A percentile compares a stretch with the other conserved stretches of the same genome.
phyloP scores from a whole-genome alignment of 2,113 vertebrate genomes.

The Actenoides hombroni region DNA sequence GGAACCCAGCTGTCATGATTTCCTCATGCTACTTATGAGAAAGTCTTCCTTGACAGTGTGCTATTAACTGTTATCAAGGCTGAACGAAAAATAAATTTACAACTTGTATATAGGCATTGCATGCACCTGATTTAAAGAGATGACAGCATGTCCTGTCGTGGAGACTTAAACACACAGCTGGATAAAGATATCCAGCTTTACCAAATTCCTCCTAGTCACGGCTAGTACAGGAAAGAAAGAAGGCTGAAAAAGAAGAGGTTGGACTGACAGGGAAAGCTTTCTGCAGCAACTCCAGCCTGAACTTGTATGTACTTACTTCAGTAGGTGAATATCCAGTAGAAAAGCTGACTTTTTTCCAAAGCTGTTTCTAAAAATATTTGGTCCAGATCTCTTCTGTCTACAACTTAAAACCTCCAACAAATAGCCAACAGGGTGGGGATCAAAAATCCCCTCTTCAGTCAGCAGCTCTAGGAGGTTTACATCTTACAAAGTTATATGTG shows the following conservation, averaged over 20 bases:
- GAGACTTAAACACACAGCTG: background rate
- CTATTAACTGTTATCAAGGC: background rate
- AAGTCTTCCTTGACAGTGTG: background rate
- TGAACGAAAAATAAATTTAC: background rate
- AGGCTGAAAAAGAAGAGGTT: background rate
- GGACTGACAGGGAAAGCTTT: background rate
- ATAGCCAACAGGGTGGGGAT: background rate
- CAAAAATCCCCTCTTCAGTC: background rate
- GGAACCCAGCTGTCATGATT: background rate
- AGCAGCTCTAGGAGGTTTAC: background rate
- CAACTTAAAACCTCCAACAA: background rate
- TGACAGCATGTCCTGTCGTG: background rate
- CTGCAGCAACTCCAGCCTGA: background rate
- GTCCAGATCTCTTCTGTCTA: background rate
- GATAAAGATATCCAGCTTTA: background rate
- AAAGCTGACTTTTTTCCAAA: background rate
- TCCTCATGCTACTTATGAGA: background rate
- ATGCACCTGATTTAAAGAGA: background rate
- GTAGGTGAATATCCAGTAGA: background rate
- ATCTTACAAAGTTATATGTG: background rate
- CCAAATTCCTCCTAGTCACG: background rate
- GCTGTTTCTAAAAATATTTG: background rate
- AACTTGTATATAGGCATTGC: background rate
- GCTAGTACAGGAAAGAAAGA: background rate
- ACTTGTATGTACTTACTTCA: background rate